These are phyloP conservation scores for Chinchilla lanigera DNA, from an alignment of 2,113 vertebrate species.

Conservation along the genomic window DNA sequence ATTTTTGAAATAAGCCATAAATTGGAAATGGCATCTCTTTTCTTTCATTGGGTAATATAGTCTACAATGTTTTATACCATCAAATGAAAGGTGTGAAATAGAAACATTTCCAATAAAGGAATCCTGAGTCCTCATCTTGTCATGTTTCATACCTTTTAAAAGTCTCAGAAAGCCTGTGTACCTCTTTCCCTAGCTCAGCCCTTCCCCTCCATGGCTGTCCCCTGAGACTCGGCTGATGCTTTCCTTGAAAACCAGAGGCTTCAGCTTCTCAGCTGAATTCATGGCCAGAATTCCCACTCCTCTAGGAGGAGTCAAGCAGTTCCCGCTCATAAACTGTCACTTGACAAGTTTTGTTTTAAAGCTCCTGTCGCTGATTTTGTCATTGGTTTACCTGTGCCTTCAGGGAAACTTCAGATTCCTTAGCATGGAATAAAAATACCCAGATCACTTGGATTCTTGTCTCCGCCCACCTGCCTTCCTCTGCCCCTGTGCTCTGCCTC, in stretches of 20 bases:
- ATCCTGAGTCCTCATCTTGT: not conserved
- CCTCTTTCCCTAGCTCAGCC: not conserved
- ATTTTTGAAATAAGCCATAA: constrained; percentile 38
- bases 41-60: not conserved
- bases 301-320: not conserved
- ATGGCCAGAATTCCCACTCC: not conserved
- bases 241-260: not conserved
- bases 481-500: not conserved
- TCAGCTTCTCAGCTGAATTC: not conserved
- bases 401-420: not conserved
- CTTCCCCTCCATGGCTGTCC: not conserved
- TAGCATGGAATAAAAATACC: not conserved
- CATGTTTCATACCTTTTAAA: not conserved
- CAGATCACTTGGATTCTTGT: not conserved
- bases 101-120: not conserved
- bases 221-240: not conserved
- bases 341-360: not conserved
- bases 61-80: not conserved
- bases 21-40: not conserved
- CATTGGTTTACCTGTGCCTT: not conserved
- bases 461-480: not conserved
- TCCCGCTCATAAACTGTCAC: not conserved
- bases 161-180: not conserved
- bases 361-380: not conserved
- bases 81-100: not conserved